These are phyloP conservation scores for Chelonus formosanus DNA, from an alignment of 2,888 invertebrate genomes.

Conservation along the genomic window DNA sequence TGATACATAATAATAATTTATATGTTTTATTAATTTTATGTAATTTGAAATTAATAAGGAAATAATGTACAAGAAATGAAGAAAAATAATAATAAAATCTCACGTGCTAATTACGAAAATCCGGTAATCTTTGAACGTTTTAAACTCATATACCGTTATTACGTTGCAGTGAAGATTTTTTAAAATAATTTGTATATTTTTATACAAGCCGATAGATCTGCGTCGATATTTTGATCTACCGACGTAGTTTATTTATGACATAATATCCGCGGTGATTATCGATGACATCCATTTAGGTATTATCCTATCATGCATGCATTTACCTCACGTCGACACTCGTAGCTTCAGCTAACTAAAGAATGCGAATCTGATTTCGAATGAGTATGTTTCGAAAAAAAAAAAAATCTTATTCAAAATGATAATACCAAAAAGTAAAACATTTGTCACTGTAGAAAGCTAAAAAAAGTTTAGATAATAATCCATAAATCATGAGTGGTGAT, in stretches of 20 bases:
- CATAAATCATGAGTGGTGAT: too few relatives aligned
- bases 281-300: slow-evolving; percentile 39
- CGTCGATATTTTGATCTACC: slow-evolving; percentile 39
- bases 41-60: slow-evolving; percentile 13
- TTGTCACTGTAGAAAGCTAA: too few relatives aligned
- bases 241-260: slow-evolving; percentile 34
- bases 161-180: slow-evolving; percentile 45
- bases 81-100: slow-evolving; percentile 21
- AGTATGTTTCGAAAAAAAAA: slow-evolving; percentile 17
- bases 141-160: slow-evolving; percentile 32
- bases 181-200: slow-evolving; percentile 56
- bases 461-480: too few relatives aligned
- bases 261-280: slow-evolving; percentile 40
- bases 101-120: slow-evolving; percentile 24
- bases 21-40: slow-evolving; percentile 4
- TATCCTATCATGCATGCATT: slow-evolving; percentile 31
- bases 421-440: neutral
- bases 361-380: slow-evolving; percentile 24
- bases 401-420: slow-evolving; percentile 5
- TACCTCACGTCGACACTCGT: slow-evolving; percentile 29
- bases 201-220: slow-evolving; percentile 45
- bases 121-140: slow-evolving; percentile 29
- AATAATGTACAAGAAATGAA: slow-evolving; percentile 26
- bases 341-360: slow-evolving; percentile 26
- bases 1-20: slow-evolving; percentile 8